A percentile compares a stretch with the other conserved stretches of the same genome.
phyloP scores from a whole-genome alignment of 2,113 vertebrate genomes.

The Boulengeromyrus knoepffleri region DNA sequence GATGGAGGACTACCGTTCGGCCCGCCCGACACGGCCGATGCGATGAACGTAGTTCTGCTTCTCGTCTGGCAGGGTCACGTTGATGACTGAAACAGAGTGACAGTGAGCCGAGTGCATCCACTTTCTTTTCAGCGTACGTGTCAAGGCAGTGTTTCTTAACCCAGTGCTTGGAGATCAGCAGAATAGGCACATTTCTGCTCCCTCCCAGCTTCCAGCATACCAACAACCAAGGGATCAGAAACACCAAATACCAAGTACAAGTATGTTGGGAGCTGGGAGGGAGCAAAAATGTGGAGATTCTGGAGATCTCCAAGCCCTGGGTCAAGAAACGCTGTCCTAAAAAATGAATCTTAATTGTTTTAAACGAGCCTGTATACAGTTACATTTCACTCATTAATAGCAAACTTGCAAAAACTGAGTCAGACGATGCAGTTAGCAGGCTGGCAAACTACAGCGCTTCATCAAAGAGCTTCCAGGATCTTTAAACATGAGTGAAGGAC shows the following conservation, averaged over 20 bases:
- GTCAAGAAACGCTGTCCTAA: not conserved
- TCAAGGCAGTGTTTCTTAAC: not conserved
- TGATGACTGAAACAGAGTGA: conserved; percentile 71
- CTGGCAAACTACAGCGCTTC: not conserved
- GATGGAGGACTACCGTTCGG: conserved; percentile 72
- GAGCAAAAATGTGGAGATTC: not conserved
- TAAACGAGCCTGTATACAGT: not conserved
- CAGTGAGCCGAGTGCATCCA: not conserved
- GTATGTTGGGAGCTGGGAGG: not conserved
- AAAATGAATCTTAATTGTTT: not conserved
- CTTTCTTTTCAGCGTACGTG: not conserved
- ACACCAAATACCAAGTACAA: not conserved
- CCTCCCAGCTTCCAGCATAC: not conserved
- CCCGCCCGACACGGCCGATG: conserved; percentile 91
- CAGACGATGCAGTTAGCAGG: not conserved
- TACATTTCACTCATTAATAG: not conserved
- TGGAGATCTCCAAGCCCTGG: not conserved
- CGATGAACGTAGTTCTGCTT: conserved; percentile 98
- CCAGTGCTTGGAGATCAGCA: not conserved
- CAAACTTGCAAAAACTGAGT: not conserved
- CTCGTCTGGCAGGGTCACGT: conserved; percentile 94
- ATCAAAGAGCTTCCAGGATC: not conserved
- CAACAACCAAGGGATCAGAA: not conserved
- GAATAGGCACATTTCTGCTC: not conserved
- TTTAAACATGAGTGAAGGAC: not conserved